Evolutionary conservation across 2,797 vertebrate species (phyloP), one percentile per base, ranked within the genome.

Genomic region (Tympanoctomys barrerae): DNA sequence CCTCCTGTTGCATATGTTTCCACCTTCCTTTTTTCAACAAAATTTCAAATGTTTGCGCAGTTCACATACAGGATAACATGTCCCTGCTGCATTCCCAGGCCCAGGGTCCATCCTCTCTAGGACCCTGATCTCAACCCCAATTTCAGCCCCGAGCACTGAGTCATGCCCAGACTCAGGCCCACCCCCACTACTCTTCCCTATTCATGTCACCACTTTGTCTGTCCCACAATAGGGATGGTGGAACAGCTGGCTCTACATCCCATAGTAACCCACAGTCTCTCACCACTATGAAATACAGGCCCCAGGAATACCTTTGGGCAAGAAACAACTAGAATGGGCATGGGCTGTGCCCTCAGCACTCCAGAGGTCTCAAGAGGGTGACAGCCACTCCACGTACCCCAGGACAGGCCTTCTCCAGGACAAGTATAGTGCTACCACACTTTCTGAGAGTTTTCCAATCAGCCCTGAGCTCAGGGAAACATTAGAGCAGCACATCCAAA

Each of bases 401-500:
- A 83, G 42, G 42, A 42, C 42, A 42, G 42, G n/a, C 2, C 26
- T 46, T 90, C 26, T 19, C 19, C 78, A 66, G 54, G 87, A 89
- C 7, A 64, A 24, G 33, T 31, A 18, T 49, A 12, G 31, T 7
- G 33, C 57, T 33, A 62, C 78, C 36, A 42, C 90, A 22, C 54
- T 89, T 61, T 81, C 83, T 7, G 84, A 84, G 33, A 57, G 79
- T 46, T 54, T 92, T 7, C 36, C 75, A 1, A 78, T 97, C 64
- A 89, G 82, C 73, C 36, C 73, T 26, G 73, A 46, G 42, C 70
- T 87, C 57, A 42, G 1, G 21, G 49, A 71, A 12, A 68, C 93
- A 68, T 59, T 97, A 36, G 95, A 98, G 13, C 61, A 54, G 36
- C 96, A 96, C 36, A 36, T 97, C 52, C 94, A 93, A 75, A 93